These are phyloP conservation scores for Leptinotarsa texana DNA, from an alignment of 1,140 invertebrate species.

Conservation along the genomic window DNA sequence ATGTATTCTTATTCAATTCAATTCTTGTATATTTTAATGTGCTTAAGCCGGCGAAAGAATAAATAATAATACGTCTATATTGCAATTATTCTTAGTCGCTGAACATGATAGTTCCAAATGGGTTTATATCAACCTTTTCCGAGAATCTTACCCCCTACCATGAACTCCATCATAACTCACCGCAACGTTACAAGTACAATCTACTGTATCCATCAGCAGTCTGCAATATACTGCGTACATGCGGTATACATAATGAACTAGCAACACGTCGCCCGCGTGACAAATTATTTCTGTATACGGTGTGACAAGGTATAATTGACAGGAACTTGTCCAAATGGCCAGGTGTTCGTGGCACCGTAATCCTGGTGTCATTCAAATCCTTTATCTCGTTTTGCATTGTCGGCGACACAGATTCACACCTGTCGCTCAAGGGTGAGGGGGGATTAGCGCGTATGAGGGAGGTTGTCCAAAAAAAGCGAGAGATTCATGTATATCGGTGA, in stretches of 20 bases:
- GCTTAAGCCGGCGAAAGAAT: too few relatives aligned
- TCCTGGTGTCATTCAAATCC: slow-evolving; percentile 22
- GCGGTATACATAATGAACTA: slow-evolving; percentile 21
- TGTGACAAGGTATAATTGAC: slow-evolving; percentile 19
- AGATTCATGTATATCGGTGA: background rate
- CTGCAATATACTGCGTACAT: slow-evolving; percentile 10
- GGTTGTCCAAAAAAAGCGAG: slow-evolving; percentile 16
- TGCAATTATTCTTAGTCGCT: too few relatives aligned
- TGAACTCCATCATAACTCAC: background rate
- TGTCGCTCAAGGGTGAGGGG: background rate
- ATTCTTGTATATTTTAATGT: too few relatives aligned
- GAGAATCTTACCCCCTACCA: background rate
- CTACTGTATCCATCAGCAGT: background rate
- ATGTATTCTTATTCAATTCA: too few relatives aligned
- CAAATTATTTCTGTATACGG: slow-evolving; percentile 20
- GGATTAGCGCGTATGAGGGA: background rate
- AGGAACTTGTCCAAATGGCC: slow-evolving; percentile 14
- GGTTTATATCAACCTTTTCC: too few relatives aligned
- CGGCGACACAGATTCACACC: slow-evolving; percentile 17
- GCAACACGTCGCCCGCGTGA: slow-evolving; percentile 17
- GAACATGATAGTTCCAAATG: too few relatives aligned
- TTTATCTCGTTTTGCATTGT: slow-evolving; percentile 15
- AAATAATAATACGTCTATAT: too few relatives aligned
- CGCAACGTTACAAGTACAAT: background rate
- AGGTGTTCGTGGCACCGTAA: slow-evolving; percentile 21